phyloP scores from a whole-genome alignment of 2,113 vertebrate genomes.

The Pterocles gutturalis region DNA sequence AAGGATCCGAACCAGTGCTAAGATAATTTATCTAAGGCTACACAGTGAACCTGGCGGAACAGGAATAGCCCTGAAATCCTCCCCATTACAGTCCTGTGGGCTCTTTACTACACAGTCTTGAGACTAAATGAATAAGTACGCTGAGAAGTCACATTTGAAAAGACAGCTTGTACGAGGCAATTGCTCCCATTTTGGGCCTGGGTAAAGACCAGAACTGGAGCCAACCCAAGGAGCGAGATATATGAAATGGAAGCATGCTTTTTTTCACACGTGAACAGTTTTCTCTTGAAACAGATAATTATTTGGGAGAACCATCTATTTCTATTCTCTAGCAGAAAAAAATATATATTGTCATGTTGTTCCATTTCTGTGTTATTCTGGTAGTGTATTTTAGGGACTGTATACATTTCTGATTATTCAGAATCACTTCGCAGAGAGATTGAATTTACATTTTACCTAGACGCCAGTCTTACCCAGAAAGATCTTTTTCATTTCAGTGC shows the following conservation, averaged over 20 bases:
- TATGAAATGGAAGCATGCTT: background rate
- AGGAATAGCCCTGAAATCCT: background rate
- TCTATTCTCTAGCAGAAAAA: background rate
- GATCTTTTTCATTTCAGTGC: constrained; percentile 52
- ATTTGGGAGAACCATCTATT: background rate
- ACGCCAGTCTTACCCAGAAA: constrained; percentile 33
- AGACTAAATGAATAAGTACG: background rate
- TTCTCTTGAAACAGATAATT: constrained; percentile 3
- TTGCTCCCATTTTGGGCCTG: background rate
- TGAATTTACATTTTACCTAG: constrained; percentile 66
- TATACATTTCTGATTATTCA: constrained; percentile 51
- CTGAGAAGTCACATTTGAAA: background rate
- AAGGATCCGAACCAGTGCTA: background rate
- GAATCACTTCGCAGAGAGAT: constrained; percentile 13
- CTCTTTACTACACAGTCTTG: background rate
- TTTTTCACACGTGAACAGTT: background rate
- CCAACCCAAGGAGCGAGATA: background rate
- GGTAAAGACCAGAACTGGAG: background rate
- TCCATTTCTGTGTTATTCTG: constrained; percentile 23
- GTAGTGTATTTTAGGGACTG: constrained; percentile 34
- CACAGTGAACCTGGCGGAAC: background rate
- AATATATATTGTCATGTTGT: background rate
- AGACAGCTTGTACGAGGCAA: background rate
- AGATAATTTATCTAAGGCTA: background rate
- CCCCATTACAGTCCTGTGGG: background rate